Evolutionary conservation across 2,797 vertebrate genomes (phyloP).

Genomic region (Dendrocincla tyrannina): DNA sequence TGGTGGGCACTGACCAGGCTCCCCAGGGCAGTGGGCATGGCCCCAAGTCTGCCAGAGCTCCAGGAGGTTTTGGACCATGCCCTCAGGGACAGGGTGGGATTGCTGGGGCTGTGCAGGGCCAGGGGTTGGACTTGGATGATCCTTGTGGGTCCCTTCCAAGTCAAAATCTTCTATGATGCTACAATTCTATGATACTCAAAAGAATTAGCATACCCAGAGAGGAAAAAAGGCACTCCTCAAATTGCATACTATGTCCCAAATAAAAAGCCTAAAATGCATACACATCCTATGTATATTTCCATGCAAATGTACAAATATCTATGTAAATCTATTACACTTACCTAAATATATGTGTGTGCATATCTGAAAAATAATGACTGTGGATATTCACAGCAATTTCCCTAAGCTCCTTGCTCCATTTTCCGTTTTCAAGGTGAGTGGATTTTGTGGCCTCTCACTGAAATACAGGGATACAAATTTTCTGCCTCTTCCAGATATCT

Average conservation of each 20-base stretch:
- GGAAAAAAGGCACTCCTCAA: neutral
- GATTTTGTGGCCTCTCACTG: neutral
- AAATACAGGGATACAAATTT: neutral
- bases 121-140: fast-evolving
- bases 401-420: neutral
- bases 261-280: neutral
- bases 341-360: neutral
- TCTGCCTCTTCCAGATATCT: neutral
- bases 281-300: neutral
- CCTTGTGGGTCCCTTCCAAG: too few relatives aligned
- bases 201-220: neutral
- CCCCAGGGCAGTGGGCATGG: neutral
- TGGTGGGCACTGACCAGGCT: neutral
- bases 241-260: neutral
- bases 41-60: neutral
- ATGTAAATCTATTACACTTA: neutral
- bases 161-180: neutral
- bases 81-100: neutral
- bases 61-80: fast-evolving
- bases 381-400: neutral
- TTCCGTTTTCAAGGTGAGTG: neutral
- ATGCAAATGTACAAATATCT: fast-evolving
- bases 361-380: neutral
- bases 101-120: neutral
- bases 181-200: neutral